Evolutionary conservation across 2,888 invertebrate species (phyloP), one percentile per base, ranked within the genome.

Genomic region (Halictus ligatus): DNA sequence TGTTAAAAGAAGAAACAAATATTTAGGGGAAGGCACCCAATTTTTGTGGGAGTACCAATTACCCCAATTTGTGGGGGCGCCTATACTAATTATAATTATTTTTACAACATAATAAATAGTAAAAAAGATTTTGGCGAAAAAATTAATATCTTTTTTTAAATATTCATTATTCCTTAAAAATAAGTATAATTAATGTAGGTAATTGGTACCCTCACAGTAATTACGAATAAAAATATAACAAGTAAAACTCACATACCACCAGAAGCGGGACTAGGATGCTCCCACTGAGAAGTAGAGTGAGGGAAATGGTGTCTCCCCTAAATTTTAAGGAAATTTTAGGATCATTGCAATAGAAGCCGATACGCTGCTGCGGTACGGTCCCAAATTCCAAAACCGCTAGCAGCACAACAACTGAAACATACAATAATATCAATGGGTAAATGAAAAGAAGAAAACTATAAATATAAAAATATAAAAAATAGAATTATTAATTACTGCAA

Each of bases 281-380:
- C 78, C 96, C 96, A 12, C 95, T 90, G 4, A 97, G 95, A 35
- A 98, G 95, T 83, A 96, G 91, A 0, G 95, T 94, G 84, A 96
- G 95, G 78, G 96, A 96, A 89, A 98, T 96, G 5, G 97, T 97
- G 92, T 98, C 98, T 1, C 97, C 97, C 0, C 94, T 95, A 93
- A 96, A 97, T 85, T 96, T 96, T 94, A 96, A 96, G 0, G 97
- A 96, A 92, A 98, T 96, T 82, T 96, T 96, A 10, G 97, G 97
- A 93, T 98, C 98, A 92, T 96, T 96, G 95, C 98, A 98, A 90
- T 95, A 96, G 95, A 97, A 98, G 13, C 97, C 98, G 78, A 96
- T 95, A 82, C 96, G 96, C 40, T 96, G 96, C 86, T 96, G 96
- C 6, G 97, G 97, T 50, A 97, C 94, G 40, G 96, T 95, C 0